Percentiles rank a stretch among this genome's conserved stretches.
Evolutionary conservation across 2,113 vertebrate genomes (phyloP).

Genomic region (Tupaia chinensis): DNA sequence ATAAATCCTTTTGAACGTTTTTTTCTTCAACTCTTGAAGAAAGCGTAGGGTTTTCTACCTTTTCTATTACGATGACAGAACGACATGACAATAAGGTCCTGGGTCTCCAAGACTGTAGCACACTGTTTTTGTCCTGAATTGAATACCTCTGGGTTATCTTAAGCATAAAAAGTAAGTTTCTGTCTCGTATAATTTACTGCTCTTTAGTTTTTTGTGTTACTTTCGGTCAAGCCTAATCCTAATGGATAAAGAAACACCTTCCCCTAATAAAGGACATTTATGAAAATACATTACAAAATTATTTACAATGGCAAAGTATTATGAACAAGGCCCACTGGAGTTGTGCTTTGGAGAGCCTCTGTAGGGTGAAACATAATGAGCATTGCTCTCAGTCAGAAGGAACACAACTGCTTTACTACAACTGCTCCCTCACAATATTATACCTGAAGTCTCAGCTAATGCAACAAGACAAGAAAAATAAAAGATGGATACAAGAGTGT

Average conservation of each 20-base stretch:
- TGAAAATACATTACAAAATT: slow-evolving; percentile 4
- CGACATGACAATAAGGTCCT: not conserved
- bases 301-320: not conserved
- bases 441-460: not conserved
- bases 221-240: not conserved
- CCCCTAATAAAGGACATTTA: not conserved
- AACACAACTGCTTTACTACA: not conserved
- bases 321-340: not conserved
- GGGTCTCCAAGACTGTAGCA: not conserved
- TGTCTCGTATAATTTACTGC: not conserved
- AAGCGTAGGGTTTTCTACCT: not conserved
- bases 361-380: not conserved
- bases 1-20: not conserved
- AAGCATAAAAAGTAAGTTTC: not conserved
- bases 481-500: not conserved
- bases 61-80: not conserved
- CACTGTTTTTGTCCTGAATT: not conserved
- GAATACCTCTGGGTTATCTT: not conserved
- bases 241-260: not conserved
- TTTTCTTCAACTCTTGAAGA: not conserved
- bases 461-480: not conserved
- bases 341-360: not conserved
- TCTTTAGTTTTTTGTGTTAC: not conserved
- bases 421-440: not conserved
- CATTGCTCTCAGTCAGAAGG: not conserved